A percentile compares a stretch with the other conserved stretches of the same genome.
Conservation (phyloP, 2,113 vertebrate genomes). For the Daubentonia madagascariensis region DNA sequence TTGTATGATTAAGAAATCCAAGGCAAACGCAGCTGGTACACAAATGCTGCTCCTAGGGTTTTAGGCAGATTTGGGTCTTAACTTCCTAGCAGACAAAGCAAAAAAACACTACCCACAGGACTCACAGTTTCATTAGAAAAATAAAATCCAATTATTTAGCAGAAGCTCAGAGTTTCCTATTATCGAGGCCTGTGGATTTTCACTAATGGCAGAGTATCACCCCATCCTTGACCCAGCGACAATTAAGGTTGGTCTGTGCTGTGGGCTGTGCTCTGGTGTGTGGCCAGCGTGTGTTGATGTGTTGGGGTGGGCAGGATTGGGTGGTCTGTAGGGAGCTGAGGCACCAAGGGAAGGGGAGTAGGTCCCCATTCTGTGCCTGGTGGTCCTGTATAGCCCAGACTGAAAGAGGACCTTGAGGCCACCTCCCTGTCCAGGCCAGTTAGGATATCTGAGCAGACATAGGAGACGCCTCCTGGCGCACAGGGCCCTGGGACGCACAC, state of each 20-base stretch:
- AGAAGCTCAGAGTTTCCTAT: neutral
- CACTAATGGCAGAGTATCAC: neutral
- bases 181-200: neutral
- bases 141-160: neutral
- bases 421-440: neutral
- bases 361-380: neutral
- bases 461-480: neutral
- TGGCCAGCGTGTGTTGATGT: neutral
- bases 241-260: rapidly evolving
- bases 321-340: neutral
- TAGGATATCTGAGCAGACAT: neutral
- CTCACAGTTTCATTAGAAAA: neutral
- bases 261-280: neutral
- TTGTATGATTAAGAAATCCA: neutral
- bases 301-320: neutral
- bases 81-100: neutral
- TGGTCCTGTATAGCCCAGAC: neutral
- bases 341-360: neutral
- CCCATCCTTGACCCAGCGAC: neutral
- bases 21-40: neutral
- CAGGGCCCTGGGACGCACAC: neutral
- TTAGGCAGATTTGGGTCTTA: neutral
- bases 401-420: neutral
- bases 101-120: neutral
- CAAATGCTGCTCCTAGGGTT: neutral